These are phyloP conservation scores for Eueremaeus valkanovi DNA, from an alignment of 2,888 invertebrate genomes.

Conservation along the genomic window DNA sequence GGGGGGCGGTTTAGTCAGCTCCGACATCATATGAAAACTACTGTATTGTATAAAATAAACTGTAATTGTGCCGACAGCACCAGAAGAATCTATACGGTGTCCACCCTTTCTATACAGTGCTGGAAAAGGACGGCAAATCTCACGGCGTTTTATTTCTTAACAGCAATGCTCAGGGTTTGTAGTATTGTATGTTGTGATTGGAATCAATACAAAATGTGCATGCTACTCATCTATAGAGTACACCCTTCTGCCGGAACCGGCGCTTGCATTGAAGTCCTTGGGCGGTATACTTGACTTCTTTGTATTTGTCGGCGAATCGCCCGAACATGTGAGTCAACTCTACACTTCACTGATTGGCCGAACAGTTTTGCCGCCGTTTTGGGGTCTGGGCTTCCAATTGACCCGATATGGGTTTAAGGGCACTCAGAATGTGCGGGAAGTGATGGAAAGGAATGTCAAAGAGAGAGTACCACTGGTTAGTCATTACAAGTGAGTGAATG, in stretches of 20 bases:
- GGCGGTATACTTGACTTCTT: constrained; percentile 78
- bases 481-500: no score
- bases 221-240: background rate
- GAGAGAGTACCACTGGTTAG: constrained; percentile 73
- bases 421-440: constrained; percentile 62
- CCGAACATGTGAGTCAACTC: constrained; percentile 54
- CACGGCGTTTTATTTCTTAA: constrained; percentile 76
- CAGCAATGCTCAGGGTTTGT: constrained; percentile 69
- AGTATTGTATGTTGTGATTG: background rate
- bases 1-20: no score
- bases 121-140: constrained; percentile 62
- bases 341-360: constrained; percentile 67
- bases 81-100: constrained; percentile 75
- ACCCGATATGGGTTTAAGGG: constrained; percentile 65
- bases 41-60: no score
- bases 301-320: constrained; percentile 70
- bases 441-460: constrained; percentile 65
- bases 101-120: constrained; percentile 77
- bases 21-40: no score
- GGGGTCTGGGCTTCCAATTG: constrained; percentile 81
- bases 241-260: constrained; percentile 73
- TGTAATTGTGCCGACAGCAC: no score
- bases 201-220: background rate
- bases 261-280: constrained; percentile 72
- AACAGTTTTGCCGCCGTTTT: constrained; percentile 79